Conservation (phyloP, 2,797 vertebrate species). For the Anolis apletophallus region DNA sequence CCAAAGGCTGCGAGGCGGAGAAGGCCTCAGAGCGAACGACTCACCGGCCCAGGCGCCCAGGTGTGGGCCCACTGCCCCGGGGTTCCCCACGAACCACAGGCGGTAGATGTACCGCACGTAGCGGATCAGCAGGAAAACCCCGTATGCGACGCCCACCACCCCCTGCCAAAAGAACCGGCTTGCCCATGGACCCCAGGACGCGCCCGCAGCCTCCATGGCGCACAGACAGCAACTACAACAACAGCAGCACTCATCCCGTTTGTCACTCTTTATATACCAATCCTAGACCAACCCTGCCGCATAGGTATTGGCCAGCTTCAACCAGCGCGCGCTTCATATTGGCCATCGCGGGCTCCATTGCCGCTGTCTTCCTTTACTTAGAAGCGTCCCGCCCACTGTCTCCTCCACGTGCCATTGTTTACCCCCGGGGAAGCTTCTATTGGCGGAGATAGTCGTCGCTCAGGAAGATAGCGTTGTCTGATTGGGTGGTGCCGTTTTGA, state of each 20-base stretch:
- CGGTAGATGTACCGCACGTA: slow-evolving; percentile 81
- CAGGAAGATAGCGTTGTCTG: accelerated
- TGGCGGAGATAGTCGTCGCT: background rate
- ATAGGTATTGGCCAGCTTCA: slow-evolving; percentile 35
- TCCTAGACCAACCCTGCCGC: slow-evolving; percentile 38
- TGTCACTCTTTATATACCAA: too few species aligned
- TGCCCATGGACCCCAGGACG: slow-evolving; percentile 70
- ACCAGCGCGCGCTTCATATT: background rate
- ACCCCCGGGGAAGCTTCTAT: background rate
- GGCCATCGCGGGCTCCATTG: too few species aligned
- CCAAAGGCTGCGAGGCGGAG: background rate
- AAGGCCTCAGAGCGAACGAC: slow-evolving; percentile 63
- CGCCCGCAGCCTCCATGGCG: slow-evolving; percentile 48
- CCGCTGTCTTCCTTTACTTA: background rate
- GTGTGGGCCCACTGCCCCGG: slow-evolving; percentile 79
- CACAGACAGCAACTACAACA: background rate
- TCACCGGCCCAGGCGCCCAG: slow-evolving; percentile 96
- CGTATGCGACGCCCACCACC: slow-evolving; percentile 79
- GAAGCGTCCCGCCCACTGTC: slow-evolving; percentile 29
- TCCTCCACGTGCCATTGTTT: background rate
- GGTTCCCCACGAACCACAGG: slow-evolving; percentile 87
- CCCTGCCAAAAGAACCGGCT: slow-evolving; percentile 88
- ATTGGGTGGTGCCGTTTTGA: accelerated
- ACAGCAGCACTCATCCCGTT: too few species aligned
- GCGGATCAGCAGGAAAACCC: slow-evolving; percentile 79